Conservation (phyloP, 2,888 invertebrate genomes). For the Mylabris sibirica region DNA sequence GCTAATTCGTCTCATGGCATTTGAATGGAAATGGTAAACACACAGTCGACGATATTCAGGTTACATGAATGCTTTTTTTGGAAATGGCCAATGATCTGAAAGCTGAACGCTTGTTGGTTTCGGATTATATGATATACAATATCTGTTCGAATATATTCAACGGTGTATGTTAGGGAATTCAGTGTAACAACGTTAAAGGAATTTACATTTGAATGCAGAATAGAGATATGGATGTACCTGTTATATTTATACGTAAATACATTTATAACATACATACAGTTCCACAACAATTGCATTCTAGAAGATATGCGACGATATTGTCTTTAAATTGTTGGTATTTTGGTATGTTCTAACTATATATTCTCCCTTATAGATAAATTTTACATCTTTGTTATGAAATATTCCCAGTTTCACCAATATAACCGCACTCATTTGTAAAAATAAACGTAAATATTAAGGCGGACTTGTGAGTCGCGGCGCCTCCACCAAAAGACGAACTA, state of each 20-base stretch:
- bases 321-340: constrained; percentile 23
- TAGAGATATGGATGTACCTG: constrained; percentile 15
- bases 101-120: constrained; percentile 21
- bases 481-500: too few species aligned
- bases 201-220: constrained; percentile 34
- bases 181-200: constrained; percentile 32
- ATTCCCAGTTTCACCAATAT: not conserved
- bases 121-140: not conserved
- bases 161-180: constrained; percentile 20
- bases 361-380: constrained; percentile 10
- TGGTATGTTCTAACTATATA: too few species aligned
- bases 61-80: constrained; percentile 7
- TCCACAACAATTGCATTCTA: constrained; percentile 14
- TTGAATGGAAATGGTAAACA: too few species aligned
- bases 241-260: not conserved
- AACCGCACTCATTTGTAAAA: not conserved
- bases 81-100: constrained; percentile 27
- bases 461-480: too few species aligned
- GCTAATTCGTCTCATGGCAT: too few species aligned
- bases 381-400: not conserved
- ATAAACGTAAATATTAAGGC: constrained; percentile 16
- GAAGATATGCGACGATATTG: constrained; percentile 27
- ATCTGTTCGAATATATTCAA: constrained; percentile 18
- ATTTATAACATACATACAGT: constrained; percentile 12
- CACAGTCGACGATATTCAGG: constrained; percentile 16